phyloP scores from a whole-genome alignment of 2,888 invertebrate species.

The Linnaemya tessellans region DNA sequence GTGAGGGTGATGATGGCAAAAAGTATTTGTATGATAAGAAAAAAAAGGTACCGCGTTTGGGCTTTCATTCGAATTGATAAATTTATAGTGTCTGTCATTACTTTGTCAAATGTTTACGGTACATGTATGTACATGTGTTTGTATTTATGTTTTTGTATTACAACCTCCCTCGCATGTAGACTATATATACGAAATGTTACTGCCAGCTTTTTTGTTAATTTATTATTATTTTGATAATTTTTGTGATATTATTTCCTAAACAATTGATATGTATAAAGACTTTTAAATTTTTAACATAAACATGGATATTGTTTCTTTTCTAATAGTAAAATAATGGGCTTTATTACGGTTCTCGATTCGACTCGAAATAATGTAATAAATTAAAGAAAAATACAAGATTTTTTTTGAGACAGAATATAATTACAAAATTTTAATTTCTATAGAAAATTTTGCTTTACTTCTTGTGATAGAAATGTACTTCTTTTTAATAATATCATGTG shows the following conservation, averaged over 20 bases:
- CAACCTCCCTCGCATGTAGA: not conserved
- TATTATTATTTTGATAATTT: not conserved
- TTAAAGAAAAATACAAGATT: too few species aligned
- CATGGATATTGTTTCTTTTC: too few species aligned
- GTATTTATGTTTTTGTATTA: not conserved
- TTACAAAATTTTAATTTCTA: too few species aligned
- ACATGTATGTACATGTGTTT: not conserved
- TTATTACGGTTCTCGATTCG: too few species aligned
- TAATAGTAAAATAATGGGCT: too few species aligned
- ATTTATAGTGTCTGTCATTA: constrained; percentile 4
- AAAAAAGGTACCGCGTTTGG: not conserved
- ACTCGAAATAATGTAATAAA: too few species aligned
- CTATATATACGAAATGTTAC: not conserved
- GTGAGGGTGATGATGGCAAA: not conserved
- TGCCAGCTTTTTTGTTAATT: not conserved
- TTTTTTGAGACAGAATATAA: too few species aligned
- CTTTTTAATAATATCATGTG: too few species aligned
- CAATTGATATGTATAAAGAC: not conserved
- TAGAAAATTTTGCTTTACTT: too few species aligned
- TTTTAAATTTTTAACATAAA: too few species aligned
- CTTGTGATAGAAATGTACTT: too few species aligned
- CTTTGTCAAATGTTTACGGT: not conserved
- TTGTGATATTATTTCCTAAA: not conserved
- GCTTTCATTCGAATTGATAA: not conserved
- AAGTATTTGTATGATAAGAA: not conserved